Evolutionary conservation across 2,113 vertebrate species (phyloP), one percentile per base, ranked within the genome.

Genomic region (Falco punctatus): DNA sequence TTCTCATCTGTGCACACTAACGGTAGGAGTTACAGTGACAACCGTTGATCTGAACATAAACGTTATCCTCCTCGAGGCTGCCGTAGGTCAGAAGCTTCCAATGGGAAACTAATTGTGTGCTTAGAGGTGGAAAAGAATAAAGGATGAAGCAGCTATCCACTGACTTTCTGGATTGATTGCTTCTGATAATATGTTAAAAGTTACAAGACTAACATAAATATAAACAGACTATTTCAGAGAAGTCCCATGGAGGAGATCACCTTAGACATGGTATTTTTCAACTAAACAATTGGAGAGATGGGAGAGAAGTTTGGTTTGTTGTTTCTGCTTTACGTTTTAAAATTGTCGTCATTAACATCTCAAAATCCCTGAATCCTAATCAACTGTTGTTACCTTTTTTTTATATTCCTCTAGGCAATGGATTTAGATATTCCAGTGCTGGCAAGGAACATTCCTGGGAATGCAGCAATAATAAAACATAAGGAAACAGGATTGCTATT

Each of bases 371-470:
- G 2, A 28, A 30, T 65, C 26, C 65, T 75, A 15, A 35, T 27
- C 11, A 88, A 35, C 2, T 28, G 2, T 33, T 66, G 5, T 67
- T 72, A 73, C 13, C 38, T 57, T 73, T 46, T 26, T 26, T 30
- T 11, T 13, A 0, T 10, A 3, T 67, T 54, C 42, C 54, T 77
- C 40, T 71, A 99, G 99, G 99, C 99, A n/a, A 99, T 99, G 99
- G 98, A 99, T 94, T 97, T 99, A 65, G 96, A 96, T 2, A 83
- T 98, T 3, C 99, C 99, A 1, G 99, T 99, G 78, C 88, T 99
- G 96, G 99, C 98, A 28, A 98, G 99, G 94, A 96, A 99, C 96
- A 98, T 99, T 82, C 98, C 99, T 3, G 99, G 99, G 57, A 99
- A 99, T 9, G 97, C 98, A 30, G 98, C 99, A 3, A 84, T 99